Percentiles rank a stretch among this genome's conserved stretches.
Conservation (phyloP, 2,888 invertebrate species). For the Salpingus planirostris region DNA sequence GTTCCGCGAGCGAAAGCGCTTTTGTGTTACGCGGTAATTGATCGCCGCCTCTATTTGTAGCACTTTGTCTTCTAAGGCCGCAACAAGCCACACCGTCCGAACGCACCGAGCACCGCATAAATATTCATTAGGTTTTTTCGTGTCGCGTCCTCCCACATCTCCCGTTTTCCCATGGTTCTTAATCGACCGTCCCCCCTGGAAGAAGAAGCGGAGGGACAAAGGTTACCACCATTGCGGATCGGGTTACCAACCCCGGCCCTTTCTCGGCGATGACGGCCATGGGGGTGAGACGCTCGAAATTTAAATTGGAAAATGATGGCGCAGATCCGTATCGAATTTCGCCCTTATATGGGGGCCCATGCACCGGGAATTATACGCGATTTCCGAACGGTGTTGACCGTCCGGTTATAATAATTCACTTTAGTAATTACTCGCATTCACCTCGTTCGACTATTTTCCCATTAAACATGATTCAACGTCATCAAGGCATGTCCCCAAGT, state of each 20-base stretch:
- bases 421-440: too few species aligned
- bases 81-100: constrained; percentile 1
- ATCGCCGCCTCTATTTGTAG: neutral
- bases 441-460: too few species aligned
- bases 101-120: constrained; percentile 3
- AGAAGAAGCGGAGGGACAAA: neutral
- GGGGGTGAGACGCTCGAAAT: neutral
- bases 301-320: neutral
- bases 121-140: constrained; percentile 16
- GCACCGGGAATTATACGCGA: too few species aligned
- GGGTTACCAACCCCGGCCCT: neutral
- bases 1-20: too few species aligned
- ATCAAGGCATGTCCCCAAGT: too few species aligned
- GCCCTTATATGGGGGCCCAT: too few species aligned
- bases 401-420: too few species aligned
- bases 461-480: too few species aligned
- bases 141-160: constrained; percentile 12
- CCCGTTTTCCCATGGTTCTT: constrained; percentile 11
- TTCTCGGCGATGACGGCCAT: neutral
- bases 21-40: neutral
- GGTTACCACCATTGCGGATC: neutral
- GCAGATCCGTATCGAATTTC: neutral
- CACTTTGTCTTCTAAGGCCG: neutral
- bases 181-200: neutral
- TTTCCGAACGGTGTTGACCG: too few species aligned